Conservation (phyloP, 2,888 invertebrate genomes). For the Pseudanteris insignis region DNA sequence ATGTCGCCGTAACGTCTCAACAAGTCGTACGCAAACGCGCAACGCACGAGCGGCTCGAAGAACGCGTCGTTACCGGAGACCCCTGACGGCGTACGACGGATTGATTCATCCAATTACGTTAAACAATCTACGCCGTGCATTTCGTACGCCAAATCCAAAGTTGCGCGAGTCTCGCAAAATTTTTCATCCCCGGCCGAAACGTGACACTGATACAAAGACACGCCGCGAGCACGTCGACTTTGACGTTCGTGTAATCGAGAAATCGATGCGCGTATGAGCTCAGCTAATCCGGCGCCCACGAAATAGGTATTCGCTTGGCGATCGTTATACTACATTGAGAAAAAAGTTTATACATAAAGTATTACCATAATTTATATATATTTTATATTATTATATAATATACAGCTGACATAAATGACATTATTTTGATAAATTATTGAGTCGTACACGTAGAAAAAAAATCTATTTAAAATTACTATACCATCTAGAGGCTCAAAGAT, state of each 20-base stretch:
- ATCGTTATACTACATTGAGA: too few relatives aligned
- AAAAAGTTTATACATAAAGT: too few relatives aligned
- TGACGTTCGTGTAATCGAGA: slow-evolving; percentile 32
- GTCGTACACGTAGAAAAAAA: too few relatives aligned
- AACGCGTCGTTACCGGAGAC: slow-evolving; percentile 42
- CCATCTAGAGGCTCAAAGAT: too few relatives aligned
- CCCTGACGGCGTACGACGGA: slow-evolving; percentile 51
- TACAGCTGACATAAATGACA: too few relatives aligned
- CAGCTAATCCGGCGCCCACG: slow-evolving; percentile 7
- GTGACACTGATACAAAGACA: slow-evolving; percentile 34
- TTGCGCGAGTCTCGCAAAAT: slow-evolving; percentile 29
- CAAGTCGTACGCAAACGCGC: slow-evolving; percentile 16
- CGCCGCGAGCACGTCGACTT: slow-evolving; percentile 24
- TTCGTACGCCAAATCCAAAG: slow-evolving; percentile 49
- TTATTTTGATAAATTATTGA: too few relatives aligned
- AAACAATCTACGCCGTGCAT: too few relatives aligned
- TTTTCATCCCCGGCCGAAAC: slow-evolving; percentile 32
- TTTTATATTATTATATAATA: too few relatives aligned
- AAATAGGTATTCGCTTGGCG: slow-evolving; percentile 32
- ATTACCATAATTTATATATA: too few relatives aligned
- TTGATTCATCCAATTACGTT: slow-evolving; percentile 62
- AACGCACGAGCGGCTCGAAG: slow-evolving; percentile 30
- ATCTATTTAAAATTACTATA: too few relatives aligned
- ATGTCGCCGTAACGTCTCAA: slow-evolving; percentile 22
- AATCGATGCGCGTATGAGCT: slow-evolving; percentile 2